Base-by-base conservation (phyloP, 1,140 invertebrate species). In the Caenorhabditis inopinata region DNA sequence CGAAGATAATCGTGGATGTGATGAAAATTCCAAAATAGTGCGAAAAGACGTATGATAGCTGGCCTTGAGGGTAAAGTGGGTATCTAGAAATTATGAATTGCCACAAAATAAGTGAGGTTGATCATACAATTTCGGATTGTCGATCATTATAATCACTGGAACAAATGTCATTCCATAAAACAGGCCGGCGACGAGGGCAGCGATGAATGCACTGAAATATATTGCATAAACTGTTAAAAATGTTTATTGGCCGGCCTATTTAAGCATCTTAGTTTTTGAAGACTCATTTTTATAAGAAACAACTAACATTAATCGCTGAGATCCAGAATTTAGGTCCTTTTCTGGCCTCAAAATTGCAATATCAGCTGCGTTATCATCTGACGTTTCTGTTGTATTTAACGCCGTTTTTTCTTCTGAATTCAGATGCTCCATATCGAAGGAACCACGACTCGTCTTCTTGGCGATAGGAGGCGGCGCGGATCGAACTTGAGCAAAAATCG, bases 11-110 rank as follows among this genome's bases (percentile, higher is more conserved):
- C 11, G 88, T 87, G 46, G 89, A 89, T 7, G 90, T 85, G 12
- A 87, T 21, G 75, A 88, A 89, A 51, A 91, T 90, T 23, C 90
- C 90, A 82, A 85, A 86, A 81, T 88, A 91, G 58, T 90, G 89
- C 14, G 89, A 86, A 85, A 91, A 90, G 4, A 90, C 89, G 83
- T 90, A 90, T 76, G 90, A 89, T 23, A 90, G 76, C 68, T 83
- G 53, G 27, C 68, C 75, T 21, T 23, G 14, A 27, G 53, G 80
- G 25, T 23, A 49, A 29, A 74, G 29, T 12, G 9, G 11, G 16
- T 51, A 53, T 1, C 45, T 76, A 47, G 25, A 48, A 76, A 1
- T 49, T n/a, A 35, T 7, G 2, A 74, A 45, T 47, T 11, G 5
- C 6, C 48, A 9, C n/a, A 16, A 62, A 1, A 11, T 21, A n/a